phyloP scores from a whole-genome alignment of 2,113 vertebrate genomes.

The Notechis scutatus region DNA sequence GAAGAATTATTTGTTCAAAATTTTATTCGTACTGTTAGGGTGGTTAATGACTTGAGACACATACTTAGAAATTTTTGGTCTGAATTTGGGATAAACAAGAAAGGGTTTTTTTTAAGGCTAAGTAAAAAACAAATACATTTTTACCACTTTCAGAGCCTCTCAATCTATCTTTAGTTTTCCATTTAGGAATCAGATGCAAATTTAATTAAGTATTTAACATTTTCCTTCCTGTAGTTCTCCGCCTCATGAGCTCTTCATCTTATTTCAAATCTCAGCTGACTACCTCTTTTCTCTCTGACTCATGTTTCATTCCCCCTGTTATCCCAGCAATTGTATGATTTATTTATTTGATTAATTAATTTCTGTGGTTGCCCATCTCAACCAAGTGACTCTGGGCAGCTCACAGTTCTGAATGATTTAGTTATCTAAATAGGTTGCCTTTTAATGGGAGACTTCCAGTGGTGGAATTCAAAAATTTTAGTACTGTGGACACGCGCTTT shows the following conservation, averaged over 20 bases:
- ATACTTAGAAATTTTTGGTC: constrained; percentile 29
- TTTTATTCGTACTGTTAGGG: background rate
- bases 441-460: background rate
- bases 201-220: constrained; percentile 64
- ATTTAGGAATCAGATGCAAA: constrained; percentile 57
- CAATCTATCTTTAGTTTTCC: constrained; percentile 52
- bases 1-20: constrained; percentile 7
- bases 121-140: constrained; percentile 36
- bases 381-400: background rate
- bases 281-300: constrained; percentile 25
- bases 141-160: constrained; percentile 47
- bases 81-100: background rate
- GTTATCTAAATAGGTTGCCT: constrained; percentile 18
- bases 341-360: background rate
- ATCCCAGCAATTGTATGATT: constrained; percentile 27
- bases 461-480: too few species aligned
- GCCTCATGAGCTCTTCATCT: constrained; percentile 41
- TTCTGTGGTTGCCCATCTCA: background rate
- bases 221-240: constrained; percentile 53
- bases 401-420: constrained; percentile 20
- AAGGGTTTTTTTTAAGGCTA: constrained; percentile 48
- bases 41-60: constrained; percentile 10
- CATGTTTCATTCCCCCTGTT: constrained; percentile 29
- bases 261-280: constrained; percentile 48
- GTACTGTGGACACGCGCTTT: too few species aligned